These are phyloP conservation scores for Drosophila triauraria DNA, from an alignment of 1,140 invertebrate species.

Conservation along the genomic window DNA sequence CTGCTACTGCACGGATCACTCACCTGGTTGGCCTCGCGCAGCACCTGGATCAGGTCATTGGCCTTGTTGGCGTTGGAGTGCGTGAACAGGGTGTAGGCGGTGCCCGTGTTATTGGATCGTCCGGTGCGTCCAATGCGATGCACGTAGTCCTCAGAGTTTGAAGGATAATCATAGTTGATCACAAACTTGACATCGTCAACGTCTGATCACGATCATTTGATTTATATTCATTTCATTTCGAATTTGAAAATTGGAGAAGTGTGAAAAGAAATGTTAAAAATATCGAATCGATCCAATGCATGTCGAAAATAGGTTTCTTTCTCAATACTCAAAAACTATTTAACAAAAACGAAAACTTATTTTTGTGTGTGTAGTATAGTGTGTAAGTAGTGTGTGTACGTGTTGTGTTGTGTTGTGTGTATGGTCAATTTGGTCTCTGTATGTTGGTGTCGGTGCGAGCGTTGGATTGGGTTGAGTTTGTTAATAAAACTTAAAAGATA, in stretches of 20 bases:
- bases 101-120: constrained; percentile 96
- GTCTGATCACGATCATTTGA: constrained; percentile 88
- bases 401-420: constrained; percentile 19
- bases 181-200: constrained; percentile 99
- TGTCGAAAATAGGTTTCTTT: constrained; percentile 46
- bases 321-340: constrained; percentile 72
- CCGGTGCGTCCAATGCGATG: constrained; percentile 99
- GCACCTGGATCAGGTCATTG: constrained; percentile 95
- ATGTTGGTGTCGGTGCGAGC: constrained; percentile 19
- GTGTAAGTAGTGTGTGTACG: constrained; percentile 14
- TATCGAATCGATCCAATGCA: constrained; percentile 41
- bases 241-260: constrained; percentile 80
- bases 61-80: constrained; percentile 96
- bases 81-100: constrained; percentile 99
- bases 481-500: constrained; percentile 73
- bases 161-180: constrained; percentile 99
- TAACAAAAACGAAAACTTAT: constrained; percentile 80
- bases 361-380: constrained; percentile 51
- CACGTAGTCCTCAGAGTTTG: constrained; percentile 99
- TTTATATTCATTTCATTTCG: constrained; percentile 55
- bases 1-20: constrained; percentile 10
- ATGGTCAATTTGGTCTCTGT: constrained; percentile 15
- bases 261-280: constrained; percentile 69
- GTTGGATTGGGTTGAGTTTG: constrained; percentile 28
- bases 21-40: constrained; percentile 98